These are phyloP conservation scores for Ginglymostoma cirratum DNA, from an alignment of 2,113 vertebrate species.

Conservation along the genomic window DNA sequence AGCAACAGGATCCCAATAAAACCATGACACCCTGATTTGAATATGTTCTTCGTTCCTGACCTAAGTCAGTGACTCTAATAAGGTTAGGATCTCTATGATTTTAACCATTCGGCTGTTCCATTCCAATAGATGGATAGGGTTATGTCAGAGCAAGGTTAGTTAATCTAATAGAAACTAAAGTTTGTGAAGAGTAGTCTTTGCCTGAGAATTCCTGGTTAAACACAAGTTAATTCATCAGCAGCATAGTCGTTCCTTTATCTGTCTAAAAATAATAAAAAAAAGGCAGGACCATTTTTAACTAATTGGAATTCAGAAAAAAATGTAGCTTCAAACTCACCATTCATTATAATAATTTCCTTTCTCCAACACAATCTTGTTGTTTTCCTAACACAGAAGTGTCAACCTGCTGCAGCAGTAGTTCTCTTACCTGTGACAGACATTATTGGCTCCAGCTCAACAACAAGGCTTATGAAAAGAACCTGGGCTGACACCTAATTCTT, in stretches of 20 bases:
- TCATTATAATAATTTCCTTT: background rate
- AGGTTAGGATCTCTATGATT: background rate
- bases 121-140: background rate
- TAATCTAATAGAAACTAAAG: background rate
- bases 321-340: background rate
- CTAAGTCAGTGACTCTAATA: background rate
- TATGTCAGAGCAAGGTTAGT: background rate
- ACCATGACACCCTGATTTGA: background rate
- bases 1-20: background rate
- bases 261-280: background rate
- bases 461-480: background rate
- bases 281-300: background rate
- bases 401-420: too few relatives aligned
- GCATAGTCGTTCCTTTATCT: background rate
- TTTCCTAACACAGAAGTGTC: background rate
- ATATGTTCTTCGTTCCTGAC: background rate
- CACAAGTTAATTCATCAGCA: background rate
- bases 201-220: background rate
- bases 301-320: background rate
- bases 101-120: background rate
- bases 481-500: background rate
- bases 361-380: background rate
- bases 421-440: background rate
- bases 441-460: background rate
- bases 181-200: background rate